Conservation (phyloP, 2,888 invertebrate species). For the Drosophila histrio region DNA sequence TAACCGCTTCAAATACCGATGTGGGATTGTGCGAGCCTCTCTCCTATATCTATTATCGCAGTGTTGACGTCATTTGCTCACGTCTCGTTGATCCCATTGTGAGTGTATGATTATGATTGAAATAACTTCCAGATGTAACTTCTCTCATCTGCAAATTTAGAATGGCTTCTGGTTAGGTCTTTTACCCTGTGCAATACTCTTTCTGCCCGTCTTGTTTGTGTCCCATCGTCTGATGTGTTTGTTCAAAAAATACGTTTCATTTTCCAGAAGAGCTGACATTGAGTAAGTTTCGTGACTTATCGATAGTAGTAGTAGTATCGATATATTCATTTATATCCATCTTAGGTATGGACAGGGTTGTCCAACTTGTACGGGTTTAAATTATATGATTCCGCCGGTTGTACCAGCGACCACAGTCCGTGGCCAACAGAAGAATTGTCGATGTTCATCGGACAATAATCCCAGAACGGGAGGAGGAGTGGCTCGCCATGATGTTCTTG, state of each 20-base stretch:
- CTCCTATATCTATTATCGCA: conserved; percentile 25
- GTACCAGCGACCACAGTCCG: too few species aligned
- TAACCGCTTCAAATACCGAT: background rate
- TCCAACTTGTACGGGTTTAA: conserved; percentile 30
- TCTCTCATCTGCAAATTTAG: conserved; percentile 84
- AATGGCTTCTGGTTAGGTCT: conserved; percentile 97
- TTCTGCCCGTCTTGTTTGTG: conserved; percentile 91
- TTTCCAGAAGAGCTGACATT: conserved; percentile 85
- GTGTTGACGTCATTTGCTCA: conserved; percentile 29
- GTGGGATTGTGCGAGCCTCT: conserved; percentile 47
- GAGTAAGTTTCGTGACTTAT: background rate
- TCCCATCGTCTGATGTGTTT: conserved; percentile 92
- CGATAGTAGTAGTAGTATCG: background rate
- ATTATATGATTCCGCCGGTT: background rate
- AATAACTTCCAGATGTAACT: background rate
- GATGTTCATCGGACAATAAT: too few species aligned
- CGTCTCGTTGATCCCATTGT: conserved; percentile 53
- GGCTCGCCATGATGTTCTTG: background rate
- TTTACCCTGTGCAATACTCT: conserved; percentile 91
- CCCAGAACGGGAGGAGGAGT: background rate
- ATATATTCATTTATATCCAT: background rate
- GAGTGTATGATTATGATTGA: background rate
- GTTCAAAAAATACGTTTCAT: conserved; percentile 93
- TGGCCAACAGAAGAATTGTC: background rate
- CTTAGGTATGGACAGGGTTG: background rate